phyloP scores from a whole-genome alignment of 2,113 vertebrate species.

The Platysteira castanea region DNA sequence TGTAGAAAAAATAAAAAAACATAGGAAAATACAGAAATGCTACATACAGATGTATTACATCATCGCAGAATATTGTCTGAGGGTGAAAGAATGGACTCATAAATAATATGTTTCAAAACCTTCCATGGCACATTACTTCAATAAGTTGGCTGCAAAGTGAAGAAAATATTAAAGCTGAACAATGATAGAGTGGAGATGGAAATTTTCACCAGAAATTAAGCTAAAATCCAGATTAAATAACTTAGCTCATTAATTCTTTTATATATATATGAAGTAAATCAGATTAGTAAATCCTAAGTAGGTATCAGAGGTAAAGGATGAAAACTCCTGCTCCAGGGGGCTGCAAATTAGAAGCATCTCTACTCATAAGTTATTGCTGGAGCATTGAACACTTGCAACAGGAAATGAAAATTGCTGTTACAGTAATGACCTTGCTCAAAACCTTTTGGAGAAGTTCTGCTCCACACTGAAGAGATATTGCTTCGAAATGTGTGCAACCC shows the following conservation, averaged over 20 bases:
- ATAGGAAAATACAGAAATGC: background rate
- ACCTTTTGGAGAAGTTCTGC: background rate
- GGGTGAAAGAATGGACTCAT: background rate
- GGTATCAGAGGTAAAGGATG: background rate
- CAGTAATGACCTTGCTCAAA: background rate
- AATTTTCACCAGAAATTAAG: background rate
- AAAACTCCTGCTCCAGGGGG: background rate
- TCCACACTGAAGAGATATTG: background rate
- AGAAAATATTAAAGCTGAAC: background rate
- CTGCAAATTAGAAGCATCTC: background rate
- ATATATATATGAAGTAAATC: background rate
- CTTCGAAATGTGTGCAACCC: background rate
- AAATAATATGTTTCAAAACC: background rate
- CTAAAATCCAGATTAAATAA: background rate
- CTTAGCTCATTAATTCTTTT: background rate
- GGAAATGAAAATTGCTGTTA: background rate
- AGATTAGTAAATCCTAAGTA: background rate
- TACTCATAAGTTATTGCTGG: background rate
- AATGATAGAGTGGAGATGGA: background rate
- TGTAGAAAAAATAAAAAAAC: background rate
- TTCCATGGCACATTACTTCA: constrained; percentile 4
- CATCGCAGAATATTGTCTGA: background rate
- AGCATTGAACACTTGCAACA: background rate
- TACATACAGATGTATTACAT: background rate
- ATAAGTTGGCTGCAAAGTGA: background rate